Evolutionary conservation across 2,888 invertebrate species (phyloP).

Genomic region (Macrosiphum euphorbiae): DNA sequence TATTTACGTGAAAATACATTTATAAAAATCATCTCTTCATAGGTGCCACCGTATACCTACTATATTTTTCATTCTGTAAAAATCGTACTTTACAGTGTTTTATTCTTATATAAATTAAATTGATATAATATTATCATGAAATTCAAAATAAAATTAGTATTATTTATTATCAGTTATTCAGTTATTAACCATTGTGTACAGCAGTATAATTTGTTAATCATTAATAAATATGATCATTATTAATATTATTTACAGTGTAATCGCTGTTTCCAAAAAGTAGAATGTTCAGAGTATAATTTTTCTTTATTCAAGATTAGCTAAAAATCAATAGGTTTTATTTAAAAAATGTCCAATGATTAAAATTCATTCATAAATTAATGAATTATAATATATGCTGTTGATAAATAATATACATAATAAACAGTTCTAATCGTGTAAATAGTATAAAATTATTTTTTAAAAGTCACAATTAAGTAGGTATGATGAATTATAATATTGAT

Average conservation of each 20-base stretch:
- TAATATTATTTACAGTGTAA: neutral
- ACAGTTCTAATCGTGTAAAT: neutral
- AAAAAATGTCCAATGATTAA: neutral
- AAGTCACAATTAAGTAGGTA: neutral
- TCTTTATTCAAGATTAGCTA: neutral
- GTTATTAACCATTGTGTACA: neutral
- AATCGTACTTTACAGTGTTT: too few relatives aligned
- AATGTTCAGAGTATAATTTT: neutral
- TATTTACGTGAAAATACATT: neutral
- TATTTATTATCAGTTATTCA: neutral
- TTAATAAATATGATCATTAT: neutral
- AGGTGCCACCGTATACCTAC: neutral
- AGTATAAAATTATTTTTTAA: neutral
- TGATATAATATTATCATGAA: neutral
- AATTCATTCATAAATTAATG: neutral
- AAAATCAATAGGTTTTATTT: neutral
- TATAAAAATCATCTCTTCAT: neutral
- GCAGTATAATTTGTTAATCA: neutral
- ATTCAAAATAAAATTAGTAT: neutral
- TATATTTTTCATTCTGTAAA: neutral
- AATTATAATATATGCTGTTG: neutral
- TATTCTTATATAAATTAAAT: neutral
- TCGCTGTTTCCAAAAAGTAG: neutral
- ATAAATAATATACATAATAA: neutral
- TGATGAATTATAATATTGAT: neutral